Conservation (phyloP, 2,113 vertebrate species). For the Poecile atricapillus region DNA sequence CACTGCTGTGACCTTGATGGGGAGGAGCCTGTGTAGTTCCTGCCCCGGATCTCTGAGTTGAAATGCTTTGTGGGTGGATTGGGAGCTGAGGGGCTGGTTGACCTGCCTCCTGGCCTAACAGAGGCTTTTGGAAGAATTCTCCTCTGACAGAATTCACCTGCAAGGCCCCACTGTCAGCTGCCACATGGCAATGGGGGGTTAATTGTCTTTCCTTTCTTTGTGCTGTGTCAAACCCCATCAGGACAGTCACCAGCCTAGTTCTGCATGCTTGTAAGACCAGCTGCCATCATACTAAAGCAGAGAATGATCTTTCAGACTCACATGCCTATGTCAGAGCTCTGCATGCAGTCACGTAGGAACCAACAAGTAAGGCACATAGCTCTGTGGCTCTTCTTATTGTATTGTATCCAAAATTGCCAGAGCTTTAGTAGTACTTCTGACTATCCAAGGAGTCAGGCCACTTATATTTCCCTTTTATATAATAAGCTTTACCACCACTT, state of each 20-base stretch:
- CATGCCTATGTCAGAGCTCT: neutral
- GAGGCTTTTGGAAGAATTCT: neutral
- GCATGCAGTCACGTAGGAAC: neutral
- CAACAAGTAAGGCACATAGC: neutral
- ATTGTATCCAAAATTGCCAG: neutral
- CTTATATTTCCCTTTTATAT: neutral
- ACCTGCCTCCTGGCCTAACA: neutral
- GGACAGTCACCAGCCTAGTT: neutral
- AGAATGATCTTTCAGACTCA: neutral
- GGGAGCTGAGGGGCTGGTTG: neutral
- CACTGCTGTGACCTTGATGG: neutral
- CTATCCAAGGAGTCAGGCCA: neutral
- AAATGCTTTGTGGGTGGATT: neutral
- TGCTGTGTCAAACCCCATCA: neutral
- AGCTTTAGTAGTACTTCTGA: neutral
- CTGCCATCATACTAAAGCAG: neutral
- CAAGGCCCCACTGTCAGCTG: neutral
- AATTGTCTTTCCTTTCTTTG: neutral
- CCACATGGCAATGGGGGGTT: neutral
- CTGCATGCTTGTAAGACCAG: rapidly evolving
- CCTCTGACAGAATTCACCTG: neutral
- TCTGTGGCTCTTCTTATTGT: neutral
- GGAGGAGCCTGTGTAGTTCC: neutral
- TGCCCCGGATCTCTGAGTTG: rapidly evolving
- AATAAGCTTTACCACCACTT: neutral